phyloP scores from a whole-genome alignment of 2,113 vertebrate species.

The Ciconia boyciana region DNA sequence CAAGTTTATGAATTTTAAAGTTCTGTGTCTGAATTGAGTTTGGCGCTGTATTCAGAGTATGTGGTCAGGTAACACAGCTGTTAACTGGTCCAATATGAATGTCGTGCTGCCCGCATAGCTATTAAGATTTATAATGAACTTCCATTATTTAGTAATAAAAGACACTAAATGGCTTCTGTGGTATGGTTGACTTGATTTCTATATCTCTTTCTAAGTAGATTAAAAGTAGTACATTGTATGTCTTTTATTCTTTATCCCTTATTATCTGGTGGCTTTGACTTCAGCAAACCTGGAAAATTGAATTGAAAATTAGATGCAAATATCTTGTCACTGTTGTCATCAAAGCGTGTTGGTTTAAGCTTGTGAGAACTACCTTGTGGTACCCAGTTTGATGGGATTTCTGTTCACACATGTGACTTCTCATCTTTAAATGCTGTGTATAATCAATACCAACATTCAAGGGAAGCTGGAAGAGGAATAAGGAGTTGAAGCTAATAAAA shows the following conservation, averaged over 20 bases:
- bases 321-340: not conserved
- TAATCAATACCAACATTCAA: not conserved
- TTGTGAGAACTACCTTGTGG: not conserved
- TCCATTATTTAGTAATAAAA: not conserved
- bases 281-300: not conserved
- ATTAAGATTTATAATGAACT: not conserved
- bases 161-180: not conserved
- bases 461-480: not conserved
- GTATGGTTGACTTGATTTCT: not conserved
- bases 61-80: not conserved
- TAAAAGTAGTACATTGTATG: accelerated
- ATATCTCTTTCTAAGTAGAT: not conserved
- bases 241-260: not conserved
- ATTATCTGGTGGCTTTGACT: not conserved
- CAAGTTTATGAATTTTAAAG: not conserved
- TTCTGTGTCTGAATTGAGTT: not conserved
- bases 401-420: not conserved
- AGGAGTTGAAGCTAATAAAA: not conserved
- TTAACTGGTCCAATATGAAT: not conserved
- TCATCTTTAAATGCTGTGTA: not conserved
- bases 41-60: not conserved
- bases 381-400: not conserved
- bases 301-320: not conserved
- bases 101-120: not conserved
- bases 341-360: no score